Evolutionary conservation across 2,888 invertebrate genomes (phyloP).

Genomic region (Xestia sexstrigata): DNA sequence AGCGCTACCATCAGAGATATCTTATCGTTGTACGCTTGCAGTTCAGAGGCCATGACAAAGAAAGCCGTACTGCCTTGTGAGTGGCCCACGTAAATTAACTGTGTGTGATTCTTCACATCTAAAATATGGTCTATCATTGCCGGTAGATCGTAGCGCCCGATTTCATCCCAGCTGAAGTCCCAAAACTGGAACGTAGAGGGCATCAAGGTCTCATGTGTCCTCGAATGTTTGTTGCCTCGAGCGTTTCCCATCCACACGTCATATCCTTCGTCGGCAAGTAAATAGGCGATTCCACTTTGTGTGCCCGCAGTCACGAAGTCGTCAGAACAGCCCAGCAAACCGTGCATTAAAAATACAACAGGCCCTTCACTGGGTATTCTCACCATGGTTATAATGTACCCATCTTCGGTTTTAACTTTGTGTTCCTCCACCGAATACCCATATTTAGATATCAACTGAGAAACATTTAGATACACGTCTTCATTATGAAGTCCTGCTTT

Average conservation of each 20-base stretch:
- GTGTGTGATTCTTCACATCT: constrained; percentile 86
- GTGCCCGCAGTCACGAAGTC: constrained; percentile 93
- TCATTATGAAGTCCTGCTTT: constrained; percentile 56
- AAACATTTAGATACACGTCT: constrained; percentile 61
- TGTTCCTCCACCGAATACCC: constrained; percentile 75
- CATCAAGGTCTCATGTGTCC: constrained; percentile 85
- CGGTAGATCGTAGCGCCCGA: constrained; percentile 94
- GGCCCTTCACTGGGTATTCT: constrained; percentile 90
- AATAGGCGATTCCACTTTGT: constrained; percentile 83
- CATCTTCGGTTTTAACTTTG: constrained; percentile 92
- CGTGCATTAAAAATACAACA: constrained; percentile 93
- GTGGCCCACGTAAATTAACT: constrained; percentile 94
- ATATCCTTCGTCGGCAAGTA: constrained; percentile 91
- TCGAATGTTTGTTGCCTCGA: constrained; percentile 92
- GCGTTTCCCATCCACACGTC: constrained; percentile 95
- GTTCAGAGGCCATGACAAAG: constrained; percentile 91
- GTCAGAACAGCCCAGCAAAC: constrained; percentile 92
- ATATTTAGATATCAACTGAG: constrained; percentile 65
- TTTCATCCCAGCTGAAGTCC: constrained; percentile 95
- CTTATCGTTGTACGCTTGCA: constrained; percentile 91
- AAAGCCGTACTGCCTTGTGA: constrained; percentile 92
- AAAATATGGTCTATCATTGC: constrained; percentile 93
- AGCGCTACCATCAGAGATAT: constrained; percentile 84
- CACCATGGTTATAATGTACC: constrained; percentile 93
- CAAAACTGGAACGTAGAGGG: constrained; percentile 86